phyloP scores from a whole-genome alignment of 2,797 vertebrate species.

The Vireo griseus region DNA sequence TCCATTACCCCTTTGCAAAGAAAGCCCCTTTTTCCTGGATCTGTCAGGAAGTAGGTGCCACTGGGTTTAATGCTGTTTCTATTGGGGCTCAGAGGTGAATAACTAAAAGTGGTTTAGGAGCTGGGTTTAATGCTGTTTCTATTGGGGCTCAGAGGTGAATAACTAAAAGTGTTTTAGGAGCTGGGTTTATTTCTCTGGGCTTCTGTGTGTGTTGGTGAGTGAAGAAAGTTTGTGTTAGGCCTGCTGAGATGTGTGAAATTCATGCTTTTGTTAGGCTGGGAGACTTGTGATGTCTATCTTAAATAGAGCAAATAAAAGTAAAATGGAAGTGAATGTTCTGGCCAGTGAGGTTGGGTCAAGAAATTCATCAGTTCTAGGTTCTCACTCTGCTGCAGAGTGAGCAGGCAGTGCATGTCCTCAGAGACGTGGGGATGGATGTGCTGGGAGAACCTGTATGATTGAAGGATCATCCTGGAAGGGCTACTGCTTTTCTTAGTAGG shows the following conservation, averaged over 20 bases:
- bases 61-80: accelerated
- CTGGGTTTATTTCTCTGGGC: neutral
- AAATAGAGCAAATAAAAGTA: neutral
- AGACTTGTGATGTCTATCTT: neutral
- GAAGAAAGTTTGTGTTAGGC: neutral
- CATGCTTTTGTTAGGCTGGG: neutral
- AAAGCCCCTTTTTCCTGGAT: neutral
- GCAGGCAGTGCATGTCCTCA: accelerated
- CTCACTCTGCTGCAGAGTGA: neutral
- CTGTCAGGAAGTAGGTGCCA: neutral
- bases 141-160: neutral
- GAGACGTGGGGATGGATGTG: neutral
- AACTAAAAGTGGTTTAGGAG: too few relatives aligned
- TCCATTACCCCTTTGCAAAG: neutral
- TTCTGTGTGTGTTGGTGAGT: neutral
- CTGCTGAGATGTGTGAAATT: neutral
- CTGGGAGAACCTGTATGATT: neutral
- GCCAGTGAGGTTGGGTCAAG: neutral
- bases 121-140: neutral
- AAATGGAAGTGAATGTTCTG: neutral
- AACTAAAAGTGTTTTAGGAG: neutral
- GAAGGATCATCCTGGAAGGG: neutral
- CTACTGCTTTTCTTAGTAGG: neutral
- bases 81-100: neutral
- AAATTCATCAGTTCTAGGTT: neutral